Conservation (phyloP, 1,140 invertebrate species). For the Nylanderia fulva region DNA sequence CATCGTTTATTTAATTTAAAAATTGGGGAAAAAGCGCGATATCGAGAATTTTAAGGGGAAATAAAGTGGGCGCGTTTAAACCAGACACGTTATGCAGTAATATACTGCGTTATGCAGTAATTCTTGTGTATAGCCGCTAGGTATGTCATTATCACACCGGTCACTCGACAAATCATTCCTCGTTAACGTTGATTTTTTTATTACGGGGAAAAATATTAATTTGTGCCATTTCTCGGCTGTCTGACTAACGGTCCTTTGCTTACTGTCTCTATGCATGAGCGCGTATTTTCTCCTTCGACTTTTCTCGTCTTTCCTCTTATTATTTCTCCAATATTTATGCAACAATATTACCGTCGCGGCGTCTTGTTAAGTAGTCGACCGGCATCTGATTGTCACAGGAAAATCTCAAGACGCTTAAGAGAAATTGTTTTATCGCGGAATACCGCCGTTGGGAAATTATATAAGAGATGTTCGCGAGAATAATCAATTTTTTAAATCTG, state of each 20-base stretch:
- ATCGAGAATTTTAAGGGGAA: not conserved
- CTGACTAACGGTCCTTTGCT: conserved; percentile 62
- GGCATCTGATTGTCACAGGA: not conserved
- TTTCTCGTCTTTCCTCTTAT: conserved; percentile 38
- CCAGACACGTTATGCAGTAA: conserved; percentile 20
- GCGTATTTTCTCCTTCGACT: conserved; percentile 7
- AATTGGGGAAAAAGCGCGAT: conserved; percentile 20
- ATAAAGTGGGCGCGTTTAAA: conserved; percentile 40
- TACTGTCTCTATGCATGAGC: conserved; percentile 14
- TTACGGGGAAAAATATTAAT: conserved; percentile 70
- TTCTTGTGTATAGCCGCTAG: conserved; percentile 48
- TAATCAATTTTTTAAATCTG: conserved; percentile 1
- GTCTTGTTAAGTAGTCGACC: conserved; percentile 16
- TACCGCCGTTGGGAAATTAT: conserved; percentile 1
- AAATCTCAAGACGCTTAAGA: conserved; percentile 6
- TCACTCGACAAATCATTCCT: conserved; percentile 74
- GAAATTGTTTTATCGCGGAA: conserved; percentile 6
- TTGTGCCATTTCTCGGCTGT: conserved; percentile 52
- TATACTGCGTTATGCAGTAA: not conserved
- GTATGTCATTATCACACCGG: conserved; percentile 37
- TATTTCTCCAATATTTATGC: conserved; percentile 34
- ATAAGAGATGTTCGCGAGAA: not conserved
- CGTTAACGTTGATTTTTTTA: conserved; percentile 66
- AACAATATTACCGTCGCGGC: not conserved
- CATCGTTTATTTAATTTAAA: not conserved